Evolutionary conservation across 2,113 vertebrate species (phyloP).

Genomic region (Mormyrus lacerda): DNA sequence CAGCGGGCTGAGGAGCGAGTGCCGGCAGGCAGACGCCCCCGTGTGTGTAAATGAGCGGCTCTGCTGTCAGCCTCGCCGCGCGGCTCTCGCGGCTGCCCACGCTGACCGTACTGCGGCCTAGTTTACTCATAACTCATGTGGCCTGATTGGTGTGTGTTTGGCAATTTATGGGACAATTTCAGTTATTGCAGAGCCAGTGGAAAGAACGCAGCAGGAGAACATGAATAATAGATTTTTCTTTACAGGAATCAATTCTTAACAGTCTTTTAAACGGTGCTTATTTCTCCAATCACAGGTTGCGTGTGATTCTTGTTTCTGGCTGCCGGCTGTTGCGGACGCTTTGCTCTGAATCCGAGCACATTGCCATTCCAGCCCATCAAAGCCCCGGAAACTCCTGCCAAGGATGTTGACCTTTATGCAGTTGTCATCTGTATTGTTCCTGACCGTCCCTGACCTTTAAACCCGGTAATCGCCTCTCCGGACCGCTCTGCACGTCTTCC

Average conservation of each 20-base stretch:
- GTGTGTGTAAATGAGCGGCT: neutral
- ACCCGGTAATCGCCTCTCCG: neutral
- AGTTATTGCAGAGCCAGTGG: neutral
- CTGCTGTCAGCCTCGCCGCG: neutral
- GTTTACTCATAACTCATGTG: constrained; percentile 12
- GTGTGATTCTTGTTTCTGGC: neutral
- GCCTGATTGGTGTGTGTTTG: constrained; percentile 12
- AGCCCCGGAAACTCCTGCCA: neutral
- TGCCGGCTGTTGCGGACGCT: neutral
- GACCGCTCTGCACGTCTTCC: neutral
- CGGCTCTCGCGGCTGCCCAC: neutral
- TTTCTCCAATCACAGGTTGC: neutral
- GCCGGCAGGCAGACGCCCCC: neutral
- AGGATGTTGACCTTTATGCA: constrained; percentile 17
- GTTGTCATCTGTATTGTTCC: constrained; percentile 1
- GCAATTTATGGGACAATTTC: constrained; percentile 10
- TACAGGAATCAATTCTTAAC: constrained; percentile 11
- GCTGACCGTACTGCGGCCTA: neutral
- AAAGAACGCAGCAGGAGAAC: neutral
- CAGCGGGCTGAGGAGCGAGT: neutral
- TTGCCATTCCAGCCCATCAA: neutral
- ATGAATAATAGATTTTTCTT: constrained; percentile 21
- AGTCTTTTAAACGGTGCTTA: neutral
- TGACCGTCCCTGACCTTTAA: constrained; percentile 19
- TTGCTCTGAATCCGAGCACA: neutral